Conservation (phyloP, 2,113 vertebrate species). For the Galemys pyrenaicus region DNA sequence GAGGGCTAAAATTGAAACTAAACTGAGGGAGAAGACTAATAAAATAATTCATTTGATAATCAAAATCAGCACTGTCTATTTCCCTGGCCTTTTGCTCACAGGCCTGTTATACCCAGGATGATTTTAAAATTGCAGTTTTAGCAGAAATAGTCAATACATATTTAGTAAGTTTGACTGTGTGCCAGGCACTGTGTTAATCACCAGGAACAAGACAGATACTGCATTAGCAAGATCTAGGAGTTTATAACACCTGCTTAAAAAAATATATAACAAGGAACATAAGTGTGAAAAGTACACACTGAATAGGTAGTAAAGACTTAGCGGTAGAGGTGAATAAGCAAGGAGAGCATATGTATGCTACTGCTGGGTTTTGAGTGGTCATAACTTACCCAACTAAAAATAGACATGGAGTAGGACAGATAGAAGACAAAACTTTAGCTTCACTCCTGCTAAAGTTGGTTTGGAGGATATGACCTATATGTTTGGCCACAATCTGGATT, state of each 20-base stretch:
- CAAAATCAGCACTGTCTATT: neutral
- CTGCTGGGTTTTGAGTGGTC: neutral
- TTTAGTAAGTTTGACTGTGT: neutral
- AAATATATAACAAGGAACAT: neutral
- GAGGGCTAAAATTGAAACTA: neutral
- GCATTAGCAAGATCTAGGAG: neutral
- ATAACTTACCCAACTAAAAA: slow-evolving; percentile 21
- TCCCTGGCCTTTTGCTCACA: neutral
- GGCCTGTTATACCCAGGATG: neutral
- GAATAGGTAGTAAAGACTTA: neutral
- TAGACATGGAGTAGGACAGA: neutral
- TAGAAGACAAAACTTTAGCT: neutral
- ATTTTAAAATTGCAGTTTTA: neutral
- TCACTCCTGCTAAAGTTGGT: neutral
- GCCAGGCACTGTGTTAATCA: neutral
- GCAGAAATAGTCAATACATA: neutral
- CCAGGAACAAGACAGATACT: neutral
- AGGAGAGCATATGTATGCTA: neutral
- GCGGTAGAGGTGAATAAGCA: neutral
- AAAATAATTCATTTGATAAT: neutral
- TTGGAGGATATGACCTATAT: neutral
- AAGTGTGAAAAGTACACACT: neutral
- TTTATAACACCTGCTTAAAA: neutral
- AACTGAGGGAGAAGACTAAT: neutral
- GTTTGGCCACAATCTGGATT: neutral